A percentile compares a stretch with the other conserved stretches of the same genome.
Conservation (phyloP, 2,797 vertebrate species). For the Arctocebus calabarensis region DNA sequence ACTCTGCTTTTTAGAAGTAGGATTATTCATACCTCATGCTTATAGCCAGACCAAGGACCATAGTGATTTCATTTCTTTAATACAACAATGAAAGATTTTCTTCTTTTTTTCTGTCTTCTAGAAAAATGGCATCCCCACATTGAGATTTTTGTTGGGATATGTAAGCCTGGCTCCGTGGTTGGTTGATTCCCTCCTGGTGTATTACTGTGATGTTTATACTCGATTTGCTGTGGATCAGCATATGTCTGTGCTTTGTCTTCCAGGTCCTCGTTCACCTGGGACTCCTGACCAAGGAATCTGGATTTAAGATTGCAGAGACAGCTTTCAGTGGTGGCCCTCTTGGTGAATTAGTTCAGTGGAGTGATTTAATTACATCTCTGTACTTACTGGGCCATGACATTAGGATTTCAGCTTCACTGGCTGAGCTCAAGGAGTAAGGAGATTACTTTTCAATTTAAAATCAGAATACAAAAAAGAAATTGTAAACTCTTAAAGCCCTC, state of each 20-base stretch:
- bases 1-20: conserved; percentile 16
- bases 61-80: conserved; percentile 17
- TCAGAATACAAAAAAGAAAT: conserved; percentile 82
- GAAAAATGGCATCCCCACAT: background rate
- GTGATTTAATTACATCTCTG: conserved; percentile 98
- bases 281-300: conserved; percentile 98
- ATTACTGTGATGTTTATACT: background rate
- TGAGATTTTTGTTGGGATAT: background rate
- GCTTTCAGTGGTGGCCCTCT: conserved; percentile 98
- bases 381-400: conserved; percentile 99
- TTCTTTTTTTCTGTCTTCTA: background rate
- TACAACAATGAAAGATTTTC: background rate
- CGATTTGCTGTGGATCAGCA: background rate
- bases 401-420: conserved; percentile 98
- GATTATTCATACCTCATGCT: background rate
- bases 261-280: conserved; percentile 98
- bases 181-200: background rate
- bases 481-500: conserved; percentile 85
- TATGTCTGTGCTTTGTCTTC: conserved; percentile 33
- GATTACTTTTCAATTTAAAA: conserved; percentile 89
- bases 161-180: background rate
- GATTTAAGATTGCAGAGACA: conserved; percentile 99
- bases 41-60: background rate
- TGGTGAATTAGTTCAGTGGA: conserved; percentile 99
- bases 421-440: conserved; percentile 99